Base-by-base conservation (phyloP, 2,888 invertebrate genomes). In the Caenorhabditis japonica region DNA sequence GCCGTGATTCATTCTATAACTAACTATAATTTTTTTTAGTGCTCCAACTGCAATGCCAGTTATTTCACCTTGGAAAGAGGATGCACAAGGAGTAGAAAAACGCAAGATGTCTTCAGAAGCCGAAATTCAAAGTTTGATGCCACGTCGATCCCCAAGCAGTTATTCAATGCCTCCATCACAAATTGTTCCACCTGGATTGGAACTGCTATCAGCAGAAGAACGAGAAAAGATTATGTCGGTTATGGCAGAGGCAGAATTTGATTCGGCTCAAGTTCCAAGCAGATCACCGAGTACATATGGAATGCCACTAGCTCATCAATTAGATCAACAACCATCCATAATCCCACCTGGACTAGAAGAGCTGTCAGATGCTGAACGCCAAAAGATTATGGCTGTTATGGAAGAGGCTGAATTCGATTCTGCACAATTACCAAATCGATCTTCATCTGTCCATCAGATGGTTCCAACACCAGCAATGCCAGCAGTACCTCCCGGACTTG, bases 311-410 rank as follows among this genome's bases (percentile, higher is more conserved):
- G 10, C 30, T 30, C 7, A 5, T 10, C 30, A 30, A 15, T n/a
- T n/a, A n/a, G n/a, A n/a, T n/a, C n/a, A n/a, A n/a, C n/a, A n/a
- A n/a, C n/a, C n/a, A n/a, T 46, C 58, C 23, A 47, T 53, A 12
- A 36, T 83, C 15, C 83, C 84, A 33, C 82, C 84, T 5, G 85
- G 83, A 13, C 47, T 85, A 25, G 85, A 86, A 66, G 80, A 49
- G 82, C 87, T 92, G 77, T 91, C 91, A 59, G 90, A 90, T 53
- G 91, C 91, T 76, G 91, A 91, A 84, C 88, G 90, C 55, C 89
- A 90, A 62, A 89, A 91, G 86, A 92, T 92, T 56, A 89, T 90
- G 76, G 90, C 90, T 71, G 91, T 92, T n/a, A 91, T 92, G 90
- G 90, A 90, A 39, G 89, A 91, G 81, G 91, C 91, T 38, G 90